phyloP scores from a whole-genome alignment of 1,140 invertebrate genomes.

The Drosophila takahashii region DNA sequence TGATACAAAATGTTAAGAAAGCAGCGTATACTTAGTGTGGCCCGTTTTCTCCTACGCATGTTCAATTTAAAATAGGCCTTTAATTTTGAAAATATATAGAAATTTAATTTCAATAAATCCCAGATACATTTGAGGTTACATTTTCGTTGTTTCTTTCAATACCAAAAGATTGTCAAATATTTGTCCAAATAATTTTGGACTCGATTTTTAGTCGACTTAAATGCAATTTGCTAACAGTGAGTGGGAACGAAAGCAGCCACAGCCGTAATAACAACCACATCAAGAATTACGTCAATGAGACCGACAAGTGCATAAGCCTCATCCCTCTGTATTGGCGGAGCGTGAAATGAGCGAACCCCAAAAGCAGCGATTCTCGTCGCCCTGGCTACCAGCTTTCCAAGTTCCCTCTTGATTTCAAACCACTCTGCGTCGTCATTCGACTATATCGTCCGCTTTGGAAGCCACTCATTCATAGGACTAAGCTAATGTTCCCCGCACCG shows the following conservation, averaged over 20 bases:
- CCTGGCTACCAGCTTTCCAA: conserved; percentile 4
- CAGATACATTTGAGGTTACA: not conserved
- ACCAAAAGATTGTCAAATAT: not conserved
- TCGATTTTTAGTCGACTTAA: conserved; percentile 3
- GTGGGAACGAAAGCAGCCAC: not conserved
- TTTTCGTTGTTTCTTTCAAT: not conserved
- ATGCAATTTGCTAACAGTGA: not conserved
- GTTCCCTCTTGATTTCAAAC: not conserved
- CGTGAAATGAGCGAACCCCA: conserved; percentile 25
- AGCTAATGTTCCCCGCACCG: not conserved
- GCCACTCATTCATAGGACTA: conserved; percentile 1
- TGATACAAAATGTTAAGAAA: not conserved
- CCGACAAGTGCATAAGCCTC: conserved; percentile 22
- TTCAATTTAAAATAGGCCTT: too few species aligned
- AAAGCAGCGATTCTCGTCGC: conserved; percentile 10
- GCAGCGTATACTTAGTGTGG: not conserved
- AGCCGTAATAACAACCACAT: not conserved
- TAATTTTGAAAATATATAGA: too few species aligned
- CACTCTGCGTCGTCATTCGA: not conserved
- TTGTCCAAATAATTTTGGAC: not conserved
- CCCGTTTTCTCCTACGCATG: too few species aligned
- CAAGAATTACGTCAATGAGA: conserved; percentile 4
- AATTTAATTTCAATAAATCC: too few species aligned
- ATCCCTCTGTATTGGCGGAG: not conserved
- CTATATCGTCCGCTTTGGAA: not conserved